phyloP scores from a whole-genome alignment of 2,113 vertebrate genomes.

The Ellobius talpinus region DNA sequence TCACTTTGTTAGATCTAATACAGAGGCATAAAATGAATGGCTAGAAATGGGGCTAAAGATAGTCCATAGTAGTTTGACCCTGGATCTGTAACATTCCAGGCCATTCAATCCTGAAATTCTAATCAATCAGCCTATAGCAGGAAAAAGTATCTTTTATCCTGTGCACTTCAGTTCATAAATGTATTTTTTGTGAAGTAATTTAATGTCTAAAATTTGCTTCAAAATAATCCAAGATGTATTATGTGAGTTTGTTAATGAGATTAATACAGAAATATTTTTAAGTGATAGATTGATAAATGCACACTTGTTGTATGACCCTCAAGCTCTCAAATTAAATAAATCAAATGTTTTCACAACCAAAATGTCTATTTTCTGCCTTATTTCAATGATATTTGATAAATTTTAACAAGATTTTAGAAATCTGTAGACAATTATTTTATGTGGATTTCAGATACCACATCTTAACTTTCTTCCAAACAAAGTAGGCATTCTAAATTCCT shows the following conservation, averaged over 20 bases:
- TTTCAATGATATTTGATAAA: not conserved
- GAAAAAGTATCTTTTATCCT: no score
- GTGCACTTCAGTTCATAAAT: not conserved
- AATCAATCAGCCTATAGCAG: not conserved
- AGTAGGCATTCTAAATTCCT: not conserved
- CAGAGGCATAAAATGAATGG: not conserved
- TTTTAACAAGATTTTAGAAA: not conserved
- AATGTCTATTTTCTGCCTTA: not conserved
- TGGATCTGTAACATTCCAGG: not conserved
- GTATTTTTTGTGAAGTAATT: not conserved
- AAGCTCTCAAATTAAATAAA: not conserved
- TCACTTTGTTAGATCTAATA: not conserved
- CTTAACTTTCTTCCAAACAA: not conserved
- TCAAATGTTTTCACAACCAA: not conserved
- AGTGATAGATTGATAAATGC: not conserved
- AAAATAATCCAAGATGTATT: not conserved
- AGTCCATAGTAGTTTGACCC: not conserved
- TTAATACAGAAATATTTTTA: not conserved
- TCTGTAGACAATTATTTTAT: not conserved
- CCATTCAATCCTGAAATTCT: not conserved
- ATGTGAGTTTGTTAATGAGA: accelerated
- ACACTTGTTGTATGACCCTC: not conserved
- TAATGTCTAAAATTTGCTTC: not conserved
- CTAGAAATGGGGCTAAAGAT: not conserved
- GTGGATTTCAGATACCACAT: not conserved